Evolutionary conservation across 2,888 invertebrate species (phyloP).

Genomic region (Chymomyza fuscimana): DNA sequence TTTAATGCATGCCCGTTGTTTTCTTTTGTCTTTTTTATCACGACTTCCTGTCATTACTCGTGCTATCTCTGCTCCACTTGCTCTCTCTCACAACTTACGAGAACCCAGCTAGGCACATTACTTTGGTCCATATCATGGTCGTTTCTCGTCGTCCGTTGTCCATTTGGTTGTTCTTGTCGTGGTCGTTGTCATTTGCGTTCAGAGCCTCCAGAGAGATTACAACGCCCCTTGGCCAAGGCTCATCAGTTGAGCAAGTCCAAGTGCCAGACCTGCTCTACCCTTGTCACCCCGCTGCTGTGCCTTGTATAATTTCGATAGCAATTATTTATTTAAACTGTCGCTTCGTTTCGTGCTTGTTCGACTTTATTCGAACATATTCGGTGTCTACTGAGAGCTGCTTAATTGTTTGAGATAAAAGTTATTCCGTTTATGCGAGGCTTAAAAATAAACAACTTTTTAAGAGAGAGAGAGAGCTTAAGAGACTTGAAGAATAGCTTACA

Average conservation of each 20-base stretch:
- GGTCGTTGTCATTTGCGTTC: background rate
- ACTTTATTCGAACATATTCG: conserved; percentile 44
- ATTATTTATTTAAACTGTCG: conserved; percentile 71
- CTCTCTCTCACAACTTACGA: conserved; percentile 22
- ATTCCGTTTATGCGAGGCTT: background rate
- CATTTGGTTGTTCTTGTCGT: conserved; percentile 20
- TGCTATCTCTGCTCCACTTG: conserved; percentile 31
- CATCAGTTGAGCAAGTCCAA: background rate
- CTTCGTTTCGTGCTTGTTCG: conserved; percentile 11
- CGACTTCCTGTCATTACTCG: conserved; percentile 66
- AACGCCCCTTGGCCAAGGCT: conserved; percentile 12
- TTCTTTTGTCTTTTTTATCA: conserved; percentile 57
- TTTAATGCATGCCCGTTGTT: conserved; percentile 62
- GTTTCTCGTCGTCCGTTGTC: conserved; percentile 19
- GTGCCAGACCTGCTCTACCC: conserved; percentile 1
- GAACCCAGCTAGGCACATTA: conserved; percentile 49
- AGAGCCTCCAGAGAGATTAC: conserved; percentile 47
- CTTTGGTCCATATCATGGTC: conserved; percentile 35
- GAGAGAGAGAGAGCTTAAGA: too few relatives aligned
- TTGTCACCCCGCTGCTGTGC: conserved; percentile 20
- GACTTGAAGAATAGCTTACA: background rate
- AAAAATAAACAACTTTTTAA: background rate
- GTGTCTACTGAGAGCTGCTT: conserved; percentile 33
- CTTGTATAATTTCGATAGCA: conserved; percentile 69
- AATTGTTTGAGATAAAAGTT: conserved; percentile 64